Evolutionary conservation across 2,797 vertebrate genomes (phyloP), one percentile per base, ranked within the genome.

Genomic region (Lates japonicus): DNA sequence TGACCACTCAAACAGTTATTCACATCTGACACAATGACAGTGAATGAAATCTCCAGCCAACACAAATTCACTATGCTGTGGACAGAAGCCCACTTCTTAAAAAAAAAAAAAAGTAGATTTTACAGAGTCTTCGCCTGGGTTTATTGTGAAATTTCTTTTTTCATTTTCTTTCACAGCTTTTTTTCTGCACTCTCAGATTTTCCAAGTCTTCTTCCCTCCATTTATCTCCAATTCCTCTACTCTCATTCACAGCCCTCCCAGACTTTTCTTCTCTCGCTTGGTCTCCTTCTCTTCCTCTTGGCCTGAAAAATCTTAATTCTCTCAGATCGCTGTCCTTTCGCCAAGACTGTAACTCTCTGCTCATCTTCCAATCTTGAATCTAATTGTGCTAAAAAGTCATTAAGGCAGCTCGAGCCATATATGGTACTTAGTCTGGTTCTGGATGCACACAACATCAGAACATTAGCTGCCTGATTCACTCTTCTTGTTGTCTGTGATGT

Each of bases 341-440:
- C 82, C 82, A 74, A 84, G 70, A 64, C 76, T 78, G 33, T 78
- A 84, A 82, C 83, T 92, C 93, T 92, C 91, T 78, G 20, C 61
- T 84, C 9, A 0, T 87, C 88, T 91, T 84, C 63, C 54, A 81
- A 69, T 82, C 67, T 69, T 59, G 57, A 74, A 49, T 44, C 22
- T 88, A 91, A 91, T 89, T 90, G 66, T 62, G 16, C 76, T 87
- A 82, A 90, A 93, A 91, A 90, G 82, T 93, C 65, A 90, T 86
- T 78, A 80, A 82, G 80, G 73, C 76, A 67, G 58, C 37, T 59
- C 55, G 51, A 71, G 48, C 70, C 22, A 31, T 19, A 25, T 20
- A 49, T 31, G 51, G 77, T 74, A 31, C 33, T 42, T 20, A 17
- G 31, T 46, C 20, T 29, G 29, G 48, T 16, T 68, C 39, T 81